These are phyloP conservation scores for Eumaeus atala DNA, from an alignment of 1,140 invertebrate species.

Conservation along the genomic window DNA sequence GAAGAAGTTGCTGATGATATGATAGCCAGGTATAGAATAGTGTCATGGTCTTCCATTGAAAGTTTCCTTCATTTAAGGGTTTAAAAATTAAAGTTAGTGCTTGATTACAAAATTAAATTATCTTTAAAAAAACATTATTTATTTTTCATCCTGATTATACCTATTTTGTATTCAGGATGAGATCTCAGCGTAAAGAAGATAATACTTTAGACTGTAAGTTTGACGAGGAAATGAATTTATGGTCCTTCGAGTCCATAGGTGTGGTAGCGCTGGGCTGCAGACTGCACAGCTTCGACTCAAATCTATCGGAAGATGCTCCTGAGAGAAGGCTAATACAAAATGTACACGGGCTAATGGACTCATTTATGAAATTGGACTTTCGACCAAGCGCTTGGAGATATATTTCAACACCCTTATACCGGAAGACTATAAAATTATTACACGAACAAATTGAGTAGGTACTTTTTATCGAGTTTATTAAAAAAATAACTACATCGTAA, in stretches of 20 bases:
- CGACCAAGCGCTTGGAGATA: constrained; percentile 78
- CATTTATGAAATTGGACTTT: constrained; percentile 76
- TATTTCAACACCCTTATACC: constrained; percentile 75
- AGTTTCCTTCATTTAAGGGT: no score
- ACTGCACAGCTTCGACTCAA: constrained; percentile 76
- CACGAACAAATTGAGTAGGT: constrained; percentile 31
- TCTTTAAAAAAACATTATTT: no score
- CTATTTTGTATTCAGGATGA: constrained; percentile 60
- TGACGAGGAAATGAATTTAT: constrained; percentile 78
- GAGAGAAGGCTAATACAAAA: constrained; percentile 75
- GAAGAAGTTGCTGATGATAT: constrained; percentile 61
- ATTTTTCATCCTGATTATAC: no score
- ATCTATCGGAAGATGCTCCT: constrained; percentile 71
- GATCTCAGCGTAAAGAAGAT: constrained; percentile 64
- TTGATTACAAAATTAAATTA: no score
- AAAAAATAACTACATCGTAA: no score
- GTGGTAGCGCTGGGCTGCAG: constrained; percentile 80
- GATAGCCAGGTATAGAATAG: constrained; percentile 35
- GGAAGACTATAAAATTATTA: constrained; percentile 64
- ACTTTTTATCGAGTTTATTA: background rate
- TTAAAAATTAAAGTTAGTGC: no score
- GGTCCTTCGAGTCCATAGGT: constrained; percentile 81
- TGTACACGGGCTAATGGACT: constrained; percentile 76
- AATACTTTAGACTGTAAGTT: constrained; percentile 75
- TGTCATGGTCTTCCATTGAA: no score